Base-by-base conservation (phyloP, 2,797 vertebrate genomes). In the Channa striata region DNA sequence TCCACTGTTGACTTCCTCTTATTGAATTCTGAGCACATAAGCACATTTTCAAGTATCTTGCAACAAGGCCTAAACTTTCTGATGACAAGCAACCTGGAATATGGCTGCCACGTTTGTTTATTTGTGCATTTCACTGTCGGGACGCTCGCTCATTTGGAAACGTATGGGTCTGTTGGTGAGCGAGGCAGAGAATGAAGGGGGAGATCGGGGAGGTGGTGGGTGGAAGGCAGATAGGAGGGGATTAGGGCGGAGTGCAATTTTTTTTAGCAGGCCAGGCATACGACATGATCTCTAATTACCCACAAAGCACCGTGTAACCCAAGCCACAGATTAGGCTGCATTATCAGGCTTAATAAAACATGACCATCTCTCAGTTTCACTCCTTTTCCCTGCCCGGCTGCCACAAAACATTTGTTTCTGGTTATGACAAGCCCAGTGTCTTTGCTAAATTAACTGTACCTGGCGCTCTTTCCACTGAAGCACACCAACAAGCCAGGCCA, bases 311-410 rank as follows among this genome's bases (percentile, higher is more conserved):
- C 71, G 87, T 88, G 89, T 89, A 92, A 93, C 89, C 86, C 79
- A 68, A 93, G 81, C 87, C 81, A 48, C 82, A 92, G 87, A 92
- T 93, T 92, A 90, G 83, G 60, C 84, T 76, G 82, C 66, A 89
- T 92, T 92, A 92, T 92, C 85, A 79, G 71, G 85, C 89, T 93
- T 92, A 92, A 92, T 93, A 93, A 93, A 91, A 91, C 87, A 93
- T 90, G 91, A 91, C 82, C 85, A 83, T 91, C 87, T 84, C 81
- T 88, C 87, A 71, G 75, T 86, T 88, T 87, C 89, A 80, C 78
- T 88, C 78, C 74, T 82, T 81, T 81, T 87, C 69, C 59, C 60
- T 80, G 61, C 51, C 52, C 60, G 10, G 54, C 74, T 60, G 76
- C 58, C 46, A 30, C 83, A 87, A n/a, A 90, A 82, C 82, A 89